phyloP scores from a whole-genome alignment of 2,888 invertebrate species.

The Spialia ferax region DNA sequence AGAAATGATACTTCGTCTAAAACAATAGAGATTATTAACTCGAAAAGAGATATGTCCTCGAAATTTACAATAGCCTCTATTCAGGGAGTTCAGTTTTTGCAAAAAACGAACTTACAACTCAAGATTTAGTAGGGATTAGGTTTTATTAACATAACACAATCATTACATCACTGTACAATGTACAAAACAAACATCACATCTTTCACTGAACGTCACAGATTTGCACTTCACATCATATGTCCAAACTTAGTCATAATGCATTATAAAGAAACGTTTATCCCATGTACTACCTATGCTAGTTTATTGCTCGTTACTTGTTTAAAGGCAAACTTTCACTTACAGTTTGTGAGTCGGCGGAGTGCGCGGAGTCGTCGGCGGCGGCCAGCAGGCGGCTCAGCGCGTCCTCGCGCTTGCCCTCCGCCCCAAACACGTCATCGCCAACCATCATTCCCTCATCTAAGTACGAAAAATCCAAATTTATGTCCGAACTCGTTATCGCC shows the following conservation, averaged over 20 bases:
- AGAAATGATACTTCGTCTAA: slow-evolving; percentile 12
- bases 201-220: not conserved
- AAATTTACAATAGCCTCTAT: slow-evolving; percentile 33
- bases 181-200: slow-evolving; percentile 20
- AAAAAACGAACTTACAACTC: not conserved
- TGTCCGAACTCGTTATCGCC: slow-evolving; percentile 81
- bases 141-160: not conserved
- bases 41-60: slow-evolving; percentile 36
- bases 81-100: slow-evolving; percentile 6
- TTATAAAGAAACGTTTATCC: slow-evolving; percentile 56
- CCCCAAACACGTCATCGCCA: slow-evolving; percentile 75
- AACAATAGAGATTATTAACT: slow-evolving; percentile 23
- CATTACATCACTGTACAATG: slow-evolving; percentile 27
- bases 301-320: slow-evolving; percentile 72
- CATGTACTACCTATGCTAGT: slow-evolving; percentile 53
- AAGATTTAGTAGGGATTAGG: slow-evolving; percentile 18
- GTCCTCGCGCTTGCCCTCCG: slow-evolving; percentile 65
- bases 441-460: slow-evolving; percentile 80
- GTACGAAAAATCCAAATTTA: slow-evolving; percentile 84
- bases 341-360: slow-evolving; percentile 70
- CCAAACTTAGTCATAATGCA: slow-evolving; percentile 49
- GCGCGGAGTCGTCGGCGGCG: slow-evolving; percentile 71
- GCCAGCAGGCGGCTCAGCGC: slow-evolving; percentile 71
- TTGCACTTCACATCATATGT: slow-evolving; percentile 39
- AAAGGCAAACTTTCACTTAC: slow-evolving; percentile 76